Base-by-base conservation (phyloP, 1,140 invertebrate genomes). In the Brachionus plicatilis region DNA sequence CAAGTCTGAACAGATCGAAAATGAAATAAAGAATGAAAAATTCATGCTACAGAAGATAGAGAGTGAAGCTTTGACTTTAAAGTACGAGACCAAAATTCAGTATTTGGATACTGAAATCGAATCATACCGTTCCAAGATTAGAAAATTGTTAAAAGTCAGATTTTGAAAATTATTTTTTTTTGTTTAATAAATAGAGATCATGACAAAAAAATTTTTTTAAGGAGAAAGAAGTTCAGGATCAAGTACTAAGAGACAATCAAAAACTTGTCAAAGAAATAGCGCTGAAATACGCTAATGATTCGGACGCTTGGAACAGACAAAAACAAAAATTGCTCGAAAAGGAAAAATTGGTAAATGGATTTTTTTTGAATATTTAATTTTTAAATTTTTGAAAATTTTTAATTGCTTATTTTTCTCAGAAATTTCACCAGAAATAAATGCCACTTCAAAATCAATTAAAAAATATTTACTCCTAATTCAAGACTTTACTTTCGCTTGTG, bases 201-300 rank as follows among this genome's bases (percentile, higher is more conserved):
- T 33, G 20, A 24, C 1, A 1, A 24, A 41, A 5, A 11, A 12
- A 3, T 47, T 41, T 78, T 78, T 78, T 11, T 20, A 17, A 82
- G 79, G 79, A 82, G 9, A 82, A 82, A 82, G 79, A 82, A 82
- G 33, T 65, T 43, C 79, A 82, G 41, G 79, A 82, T 45, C 79
- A 82, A 82, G 79, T 82, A 5, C 27, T 82, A 12, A 82, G 41
- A 82, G 79, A 82, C 33, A 82, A 68, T 82, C 79, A 82, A 47
- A 60, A 65, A 12, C 33, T 82, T 27, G 79, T 82, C 9, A 82
- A 82, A 47, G 79, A 82, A 82, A 82, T 82, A n/a, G 79, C 79
- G 9, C 27, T 82, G 3, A 82, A 82, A 65, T 82, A 82, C 29
- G 79, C 79, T 43, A 65, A 53, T 65, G 79, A 82, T 27, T 82